Evolutionary conservation across 2,113 vertebrate species (phyloP), one percentile per base, ranked within the genome.

Genomic region (Vireo altiloquus): DNA sequence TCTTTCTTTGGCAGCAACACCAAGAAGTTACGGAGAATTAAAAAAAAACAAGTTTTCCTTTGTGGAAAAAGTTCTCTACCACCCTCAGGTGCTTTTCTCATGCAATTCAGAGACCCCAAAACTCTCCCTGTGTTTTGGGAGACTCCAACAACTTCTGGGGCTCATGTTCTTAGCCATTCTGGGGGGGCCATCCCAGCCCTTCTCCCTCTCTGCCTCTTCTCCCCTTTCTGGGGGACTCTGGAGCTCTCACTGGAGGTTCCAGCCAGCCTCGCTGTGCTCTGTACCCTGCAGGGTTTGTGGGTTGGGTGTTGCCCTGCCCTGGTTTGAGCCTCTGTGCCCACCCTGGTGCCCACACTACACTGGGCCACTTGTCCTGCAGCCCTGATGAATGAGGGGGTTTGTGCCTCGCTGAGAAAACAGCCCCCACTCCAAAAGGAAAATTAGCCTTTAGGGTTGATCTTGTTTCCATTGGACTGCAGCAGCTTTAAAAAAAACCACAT

Each of bases 401-500:
- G 12, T 94, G 76, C 42, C 60, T 69, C 2, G 0, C 79, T 86
- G 85, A 39, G 77, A 44, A 93, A 93, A 77, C 93, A 95, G 85
- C 39, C 87, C 68, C 7, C 9, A 3, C 35, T 88, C 92, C 56
- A 3, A 31, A 80, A 92, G 53, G 50, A 91, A 96, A 84, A 60
- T 7, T 5, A 19, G 17, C 33, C 9, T 64, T 89, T 83, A 53
- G 82, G 88, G 52, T 39, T 71, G 76, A 22, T 70, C 76, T 56
- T 93, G 80, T 93, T 96, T 94, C 74, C 47, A 13, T 35, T 93
- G 63, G 90, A 66, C 82, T 71, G 44, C 71, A 74, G 4, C 56
- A 90, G 57, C 83, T 81, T 76, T 42, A 35, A 22, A 40, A 40
- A 87, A 81, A 57, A 52, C 21, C 15, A 22, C 2, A 3, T 28